These are phyloP conservation scores for Chiridota heheva DNA, from an alignment of 35 echinoderm and acorn worm genomes.

Conservation along the genomic window DNA sequence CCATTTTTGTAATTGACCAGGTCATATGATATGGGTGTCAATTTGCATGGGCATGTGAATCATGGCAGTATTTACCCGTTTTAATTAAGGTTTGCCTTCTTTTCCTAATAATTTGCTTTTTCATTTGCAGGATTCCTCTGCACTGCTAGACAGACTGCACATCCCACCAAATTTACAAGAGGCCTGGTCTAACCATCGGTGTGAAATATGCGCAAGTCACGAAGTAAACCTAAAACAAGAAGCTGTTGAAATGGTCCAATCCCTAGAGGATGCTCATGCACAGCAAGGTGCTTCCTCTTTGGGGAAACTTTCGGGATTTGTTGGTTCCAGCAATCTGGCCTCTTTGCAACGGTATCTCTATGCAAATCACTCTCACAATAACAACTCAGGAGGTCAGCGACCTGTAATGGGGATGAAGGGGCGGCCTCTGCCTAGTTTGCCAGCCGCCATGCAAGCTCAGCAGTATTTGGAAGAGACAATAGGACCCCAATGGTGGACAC, in stretches of 20 bases:
- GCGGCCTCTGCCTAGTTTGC: slow-evolving; percentile 43
- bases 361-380: slow-evolving; percentile 67
- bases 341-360: slow-evolving; percentile 93
- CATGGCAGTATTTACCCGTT: too few relatives aligned
- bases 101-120: too few relatives aligned
- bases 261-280: slow-evolving; percentile 78
- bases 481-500: slow-evolving; percentile 65
- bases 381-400: slow-evolving; percentile 30
- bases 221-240: slow-evolving; percentile 80
- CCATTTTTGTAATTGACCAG: too few relatives aligned
- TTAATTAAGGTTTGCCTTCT: too few relatives aligned
- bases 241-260: slow-evolving; percentile 92
- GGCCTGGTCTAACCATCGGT: slow-evolving; percentile 84
- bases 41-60: too few relatives aligned
- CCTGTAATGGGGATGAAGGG: slow-evolving; percentile 56
- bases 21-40: too few relatives aligned
- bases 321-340: slow-evolving; percentile 77
- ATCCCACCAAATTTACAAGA: slow-evolving; percentile 73
- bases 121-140: slow-evolving; percentile 70
- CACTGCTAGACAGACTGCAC: slow-evolving; percentile 82
- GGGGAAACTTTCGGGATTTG: slow-evolving; percentile 57
- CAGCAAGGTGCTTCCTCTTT: slow-evolving; percentile 50
- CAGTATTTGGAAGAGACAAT: slow-evolving; percentile 91
- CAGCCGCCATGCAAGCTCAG: slow-evolving; percentile 73
- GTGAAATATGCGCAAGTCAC: slow-evolving; percentile 83